Evolutionary conservation across 1,140 invertebrate genomes (phyloP).

Genomic region (Thaumatotibia leucotreta): DNA sequence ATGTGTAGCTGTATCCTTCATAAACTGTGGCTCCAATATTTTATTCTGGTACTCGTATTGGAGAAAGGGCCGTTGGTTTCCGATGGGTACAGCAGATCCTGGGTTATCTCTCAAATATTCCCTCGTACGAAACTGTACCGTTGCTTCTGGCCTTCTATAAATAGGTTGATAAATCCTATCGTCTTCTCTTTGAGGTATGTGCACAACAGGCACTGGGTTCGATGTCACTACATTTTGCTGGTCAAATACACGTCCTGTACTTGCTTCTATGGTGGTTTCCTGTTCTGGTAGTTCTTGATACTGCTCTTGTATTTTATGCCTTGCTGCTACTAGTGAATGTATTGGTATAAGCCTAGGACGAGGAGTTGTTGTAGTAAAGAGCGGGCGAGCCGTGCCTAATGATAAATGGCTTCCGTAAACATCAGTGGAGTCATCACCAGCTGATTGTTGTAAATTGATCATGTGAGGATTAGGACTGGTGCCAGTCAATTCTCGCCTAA

Average conservation of each 20-base stretch:
- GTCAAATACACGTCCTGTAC: conserved; percentile 65
- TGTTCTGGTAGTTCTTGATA: conserved; percentile 67
- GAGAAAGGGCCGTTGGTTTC: conserved; percentile 72
- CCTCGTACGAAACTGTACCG: conserved; percentile 69
- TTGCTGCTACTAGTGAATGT: conserved; percentile 57
- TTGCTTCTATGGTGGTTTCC: conserved; percentile 70
- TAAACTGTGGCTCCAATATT: conserved; percentile 63
- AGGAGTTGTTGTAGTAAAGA: conserved; percentile 80
- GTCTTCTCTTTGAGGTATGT: conserved; percentile 59
- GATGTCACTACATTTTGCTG: conserved; percentile 63
- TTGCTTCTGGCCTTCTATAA: conserved; percentile 66
- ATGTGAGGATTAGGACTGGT: conserved; percentile 67
- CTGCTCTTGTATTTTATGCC: conserved; percentile 65
- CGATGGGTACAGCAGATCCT: conserved; percentile 68
- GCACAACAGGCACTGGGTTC: conserved; percentile 66
- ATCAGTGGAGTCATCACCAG: conserved; percentile 80
- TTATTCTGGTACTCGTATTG: conserved; percentile 66
- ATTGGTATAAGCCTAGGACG: conserved; percentile 67
- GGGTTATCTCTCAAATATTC: conserved; percentile 73
- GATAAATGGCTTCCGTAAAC: conserved; percentile 81
- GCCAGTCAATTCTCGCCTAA: conserved; percentile 76
- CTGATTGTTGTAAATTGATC: conserved; percentile 72
- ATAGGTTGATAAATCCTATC: conserved; percentile 70
- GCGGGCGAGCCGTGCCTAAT: conserved; percentile 77
- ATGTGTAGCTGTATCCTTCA: conserved; percentile 49